Conservation (phyloP, 2,113 vertebrate genomes). For the Parotia lawesii region DNA sequence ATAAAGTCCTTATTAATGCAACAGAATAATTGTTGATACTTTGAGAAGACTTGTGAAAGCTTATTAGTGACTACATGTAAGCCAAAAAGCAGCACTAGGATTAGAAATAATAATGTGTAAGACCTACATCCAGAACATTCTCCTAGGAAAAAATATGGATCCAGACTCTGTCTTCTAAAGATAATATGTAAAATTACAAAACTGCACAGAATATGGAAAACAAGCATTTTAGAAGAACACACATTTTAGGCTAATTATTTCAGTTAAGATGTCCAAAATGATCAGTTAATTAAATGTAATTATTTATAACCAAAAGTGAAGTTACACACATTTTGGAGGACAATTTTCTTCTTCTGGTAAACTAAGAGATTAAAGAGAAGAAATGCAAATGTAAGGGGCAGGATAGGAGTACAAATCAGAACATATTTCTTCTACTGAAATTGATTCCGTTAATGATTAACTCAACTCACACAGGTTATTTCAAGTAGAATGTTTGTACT, state of each 20-base stretch:
- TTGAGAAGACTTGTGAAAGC: constrained; percentile 4
- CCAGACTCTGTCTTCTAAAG: not conserved
- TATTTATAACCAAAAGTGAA: not conserved
- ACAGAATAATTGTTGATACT: constrained; percentile 18
- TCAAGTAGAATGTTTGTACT: constrained; percentile 16
- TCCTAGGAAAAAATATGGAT: not conserved
- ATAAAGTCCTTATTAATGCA: not conserved
- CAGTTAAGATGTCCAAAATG: not conserved
- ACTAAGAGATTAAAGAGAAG: not conserved
- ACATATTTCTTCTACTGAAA: not conserved
- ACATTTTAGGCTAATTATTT: not conserved
- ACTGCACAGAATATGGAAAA: not conserved
- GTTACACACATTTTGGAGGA: not conserved
- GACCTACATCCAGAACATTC: not conserved
- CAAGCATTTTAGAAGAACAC: not conserved
- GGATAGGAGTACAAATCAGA: not conserved
- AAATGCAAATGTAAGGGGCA: not conserved
- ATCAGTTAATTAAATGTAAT: not conserved
- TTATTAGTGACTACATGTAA: not conserved
- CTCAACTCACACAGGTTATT: not conserved
- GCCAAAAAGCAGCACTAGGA: not conserved
- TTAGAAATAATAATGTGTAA: not conserved
- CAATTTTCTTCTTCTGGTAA: not conserved
- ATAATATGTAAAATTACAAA: not conserved
- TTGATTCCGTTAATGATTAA: constrained; percentile 2